These are phyloP conservation scores for Syngnathus scovelli DNA, from an alignment of 2,113 vertebrate genomes.

Conservation along the genomic window DNA sequence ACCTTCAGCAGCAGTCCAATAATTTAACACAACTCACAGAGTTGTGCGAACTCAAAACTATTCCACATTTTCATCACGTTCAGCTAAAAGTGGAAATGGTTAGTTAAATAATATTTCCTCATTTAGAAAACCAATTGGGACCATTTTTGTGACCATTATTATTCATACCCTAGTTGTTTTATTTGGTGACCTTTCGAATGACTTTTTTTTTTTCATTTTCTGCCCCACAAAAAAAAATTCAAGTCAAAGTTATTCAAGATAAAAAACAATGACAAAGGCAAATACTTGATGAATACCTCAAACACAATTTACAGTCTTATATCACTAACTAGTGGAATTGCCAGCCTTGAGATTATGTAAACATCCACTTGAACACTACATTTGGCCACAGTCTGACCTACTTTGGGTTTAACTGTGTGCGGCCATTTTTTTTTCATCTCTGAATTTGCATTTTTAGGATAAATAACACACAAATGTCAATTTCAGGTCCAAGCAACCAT, in stretches of 20 bases:
- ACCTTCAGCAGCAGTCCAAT: slow-evolving; percentile 37
- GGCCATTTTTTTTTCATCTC: neutral
- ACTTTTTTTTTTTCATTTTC: neutral
- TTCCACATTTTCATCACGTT: neutral
- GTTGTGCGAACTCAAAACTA: slow-evolving; percentile 29
- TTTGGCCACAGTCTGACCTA: neutral
- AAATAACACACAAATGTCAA: neutral
- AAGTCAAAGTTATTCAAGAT: neutral
- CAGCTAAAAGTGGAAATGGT: neutral
- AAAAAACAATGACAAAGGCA: neutral
- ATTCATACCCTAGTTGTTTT: neutral
- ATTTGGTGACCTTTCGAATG: no score
- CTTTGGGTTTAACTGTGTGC: neutral
- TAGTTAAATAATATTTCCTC: neutral
- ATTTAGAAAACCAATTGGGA: neutral
- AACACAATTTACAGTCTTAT: neutral
- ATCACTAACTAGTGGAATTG: neutral
- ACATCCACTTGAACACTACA: neutral
- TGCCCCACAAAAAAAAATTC: neutral
- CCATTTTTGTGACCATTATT: neutral
- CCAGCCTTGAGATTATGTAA: neutral
- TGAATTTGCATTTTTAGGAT: neutral
- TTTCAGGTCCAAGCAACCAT: neutral
- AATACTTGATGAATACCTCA: neutral
- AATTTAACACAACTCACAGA: slow-evolving; percentile 64